Conservation (phyloP, 2,888 invertebrate genomes). For the Prostheceraeus crozeri region DNA sequence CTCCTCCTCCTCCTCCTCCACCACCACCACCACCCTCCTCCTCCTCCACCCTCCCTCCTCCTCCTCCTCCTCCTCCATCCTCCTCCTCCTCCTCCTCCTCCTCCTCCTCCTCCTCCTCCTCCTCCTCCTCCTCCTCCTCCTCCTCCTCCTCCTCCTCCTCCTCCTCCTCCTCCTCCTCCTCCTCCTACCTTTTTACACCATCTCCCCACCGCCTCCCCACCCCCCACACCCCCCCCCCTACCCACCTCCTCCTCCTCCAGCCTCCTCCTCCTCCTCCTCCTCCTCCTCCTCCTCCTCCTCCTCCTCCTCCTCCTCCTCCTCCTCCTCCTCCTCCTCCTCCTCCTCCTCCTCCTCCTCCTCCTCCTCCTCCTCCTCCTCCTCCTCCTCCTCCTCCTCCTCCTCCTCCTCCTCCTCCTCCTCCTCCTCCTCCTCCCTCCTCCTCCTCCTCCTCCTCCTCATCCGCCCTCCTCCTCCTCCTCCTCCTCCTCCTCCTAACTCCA, state of each 20-base stretch:
- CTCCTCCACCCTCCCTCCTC: not conserved
- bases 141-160: slow-evolving; percentile 26
- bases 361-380: no score
- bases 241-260: no score
- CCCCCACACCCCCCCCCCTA: no score
- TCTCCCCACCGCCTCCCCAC: not conserved
- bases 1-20: slow-evolving; percentile 11
- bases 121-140: not conserved
- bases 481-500: no score
- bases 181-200: not conserved
- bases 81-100: not conserved
- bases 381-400: no score
- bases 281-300: not conserved
- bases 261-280: not conserved
- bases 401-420: no score
- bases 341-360: no score
- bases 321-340: no score
- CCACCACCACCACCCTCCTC: not conserved
- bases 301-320: no score
- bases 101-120: slow-evolving; percentile 18
- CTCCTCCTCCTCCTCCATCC: not conserved
- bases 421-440: no score
- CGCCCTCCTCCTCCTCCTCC: no score
- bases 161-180: not conserved
- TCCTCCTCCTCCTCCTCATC: no score